Conservation (phyloP, 2,888 invertebrate genomes). For the Parnassius orleans region DNA sequence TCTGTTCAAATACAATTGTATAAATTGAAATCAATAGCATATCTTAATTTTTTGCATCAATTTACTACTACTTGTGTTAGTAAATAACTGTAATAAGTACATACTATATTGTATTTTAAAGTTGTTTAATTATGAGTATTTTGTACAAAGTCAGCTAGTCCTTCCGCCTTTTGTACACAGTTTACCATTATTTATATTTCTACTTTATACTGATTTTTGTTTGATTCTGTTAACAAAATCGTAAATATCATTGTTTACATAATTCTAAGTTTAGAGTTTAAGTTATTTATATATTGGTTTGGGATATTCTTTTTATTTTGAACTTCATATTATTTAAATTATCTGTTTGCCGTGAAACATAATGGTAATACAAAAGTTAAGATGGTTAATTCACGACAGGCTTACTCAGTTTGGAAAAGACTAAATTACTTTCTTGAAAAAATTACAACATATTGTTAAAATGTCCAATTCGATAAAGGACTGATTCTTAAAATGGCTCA, state of each 20-base stretch:
- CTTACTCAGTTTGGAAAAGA: too few relatives aligned
- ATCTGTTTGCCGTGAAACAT: too few relatives aligned
- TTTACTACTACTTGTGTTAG: conserved; percentile 1
- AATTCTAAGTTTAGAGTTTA: conserved; percentile 4
- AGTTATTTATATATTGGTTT: conserved; percentile 10
- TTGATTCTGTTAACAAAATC: conserved; percentile 13
- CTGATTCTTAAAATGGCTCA: too few relatives aligned
- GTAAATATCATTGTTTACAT: conserved; percentile 28
- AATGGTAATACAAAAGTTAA: too few relatives aligned
- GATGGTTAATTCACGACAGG: too few relatives aligned
- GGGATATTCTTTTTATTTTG: background rate
- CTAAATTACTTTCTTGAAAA: too few relatives aligned
- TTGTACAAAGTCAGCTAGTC: conserved; percentile 43
- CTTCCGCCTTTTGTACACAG: conserved; percentile 34
- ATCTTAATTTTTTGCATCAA: background rate
- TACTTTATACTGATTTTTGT: background rate
- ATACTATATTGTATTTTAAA: background rate
- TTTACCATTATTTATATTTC: conserved; percentile 10
- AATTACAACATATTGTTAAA: too few relatives aligned
- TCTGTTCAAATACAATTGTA: too few relatives aligned
- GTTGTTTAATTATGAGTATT: conserved; percentile 22
- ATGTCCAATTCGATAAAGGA: too few relatives aligned
- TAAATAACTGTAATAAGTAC: conserved; percentile 18
- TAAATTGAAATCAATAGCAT: background rate
- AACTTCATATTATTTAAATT: too few relatives aligned